Percentiles rank a stretch among this genome's conserved stretches.
Conservation (phyloP, 2,888 invertebrate species). For the Leucozona laternaria region DNA sequence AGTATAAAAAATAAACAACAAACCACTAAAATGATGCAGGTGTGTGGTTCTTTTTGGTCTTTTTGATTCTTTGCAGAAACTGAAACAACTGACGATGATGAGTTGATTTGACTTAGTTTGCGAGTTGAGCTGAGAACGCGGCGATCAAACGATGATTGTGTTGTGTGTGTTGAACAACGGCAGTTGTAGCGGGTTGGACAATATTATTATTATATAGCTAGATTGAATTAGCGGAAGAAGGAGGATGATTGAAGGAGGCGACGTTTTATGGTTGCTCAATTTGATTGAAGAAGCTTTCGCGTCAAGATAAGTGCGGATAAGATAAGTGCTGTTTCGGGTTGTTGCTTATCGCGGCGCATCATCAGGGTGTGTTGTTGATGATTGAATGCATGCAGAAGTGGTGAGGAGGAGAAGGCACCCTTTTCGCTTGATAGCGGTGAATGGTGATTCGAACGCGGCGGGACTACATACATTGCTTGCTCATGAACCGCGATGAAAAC, state of each 20-base stretch:
- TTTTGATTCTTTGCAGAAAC: conserved; percentile 64
- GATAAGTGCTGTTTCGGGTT: conserved; percentile 30
- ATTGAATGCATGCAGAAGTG: conserved; percentile 63
- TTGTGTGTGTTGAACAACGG: conserved; percentile 61
- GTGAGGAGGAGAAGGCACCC: conserved; percentile 55
- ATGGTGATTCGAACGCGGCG: conserved; percentile 29
- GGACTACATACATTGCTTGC: background rate
- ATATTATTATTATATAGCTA: conserved; percentile 48
- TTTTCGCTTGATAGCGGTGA: conserved; percentile 45
- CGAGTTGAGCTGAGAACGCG: conserved; percentile 69
- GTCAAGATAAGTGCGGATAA: conserved; percentile 30
- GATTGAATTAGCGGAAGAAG: conserved; percentile 68
- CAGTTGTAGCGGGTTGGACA: conserved; percentile 69
- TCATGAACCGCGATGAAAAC: background rate
- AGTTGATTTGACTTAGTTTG: conserved; percentile 50
- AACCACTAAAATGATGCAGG: conserved; percentile 76
- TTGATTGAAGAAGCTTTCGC: conserved; percentile 57
- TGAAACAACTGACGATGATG: conserved; percentile 66
- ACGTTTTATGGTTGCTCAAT: conserved; percentile 29
- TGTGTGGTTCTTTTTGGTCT: conserved; percentile 68
- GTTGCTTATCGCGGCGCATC: conserved; percentile 54
- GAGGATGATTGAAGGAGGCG: conserved; percentile 36
- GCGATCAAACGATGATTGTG: conserved; percentile 67
- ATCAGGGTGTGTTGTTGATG: conserved; percentile 55
- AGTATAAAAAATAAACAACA: conserved; percentile 75